phyloP scores from a whole-genome alignment of 2,888 invertebrate species.

The Pammene aurita region DNA sequence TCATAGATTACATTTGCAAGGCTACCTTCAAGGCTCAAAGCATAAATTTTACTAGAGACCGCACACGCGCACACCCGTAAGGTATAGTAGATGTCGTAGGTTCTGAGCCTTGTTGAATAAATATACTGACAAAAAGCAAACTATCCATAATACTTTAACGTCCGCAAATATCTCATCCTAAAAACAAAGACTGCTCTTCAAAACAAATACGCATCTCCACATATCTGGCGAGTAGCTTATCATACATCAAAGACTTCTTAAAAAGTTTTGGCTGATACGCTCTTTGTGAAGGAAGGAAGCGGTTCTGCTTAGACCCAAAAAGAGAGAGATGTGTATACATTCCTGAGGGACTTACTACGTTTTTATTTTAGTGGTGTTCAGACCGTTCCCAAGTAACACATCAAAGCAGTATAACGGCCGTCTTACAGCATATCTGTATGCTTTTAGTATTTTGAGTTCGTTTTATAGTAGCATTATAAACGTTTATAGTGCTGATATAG shows the following conservation, averaged over 20 bases:
- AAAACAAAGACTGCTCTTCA: not conserved
- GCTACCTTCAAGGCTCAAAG: no score
- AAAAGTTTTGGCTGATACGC: not conserved
- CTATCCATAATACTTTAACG: not conserved
- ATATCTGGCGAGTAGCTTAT: not conserved
- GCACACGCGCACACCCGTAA: no score
- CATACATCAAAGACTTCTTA: not conserved
- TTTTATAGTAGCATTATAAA: no score
- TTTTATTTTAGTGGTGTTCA: not conserved
- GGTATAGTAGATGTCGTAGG: no score
- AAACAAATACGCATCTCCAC: slow-evolving; percentile 7
- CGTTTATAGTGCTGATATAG: no score
- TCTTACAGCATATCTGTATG: no score
- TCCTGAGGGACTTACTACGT: not conserved
- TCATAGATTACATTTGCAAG: no score
- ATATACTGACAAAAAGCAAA: not conserved
- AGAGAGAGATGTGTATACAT: not conserved
- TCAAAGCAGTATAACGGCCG: no score
- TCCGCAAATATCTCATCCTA: slow-evolving; percentile 14
- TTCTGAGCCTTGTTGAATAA: not conserved
- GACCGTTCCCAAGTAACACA: no score
- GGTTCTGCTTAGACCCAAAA: not conserved
- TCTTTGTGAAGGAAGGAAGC: not conserved
- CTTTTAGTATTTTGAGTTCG: no score
- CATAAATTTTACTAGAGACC: no score